Evolutionary conservation across 2,113 vertebrate species (phyloP), one percentile per base, ranked within the genome.

Genomic region (Perca flavescens): DNA sequence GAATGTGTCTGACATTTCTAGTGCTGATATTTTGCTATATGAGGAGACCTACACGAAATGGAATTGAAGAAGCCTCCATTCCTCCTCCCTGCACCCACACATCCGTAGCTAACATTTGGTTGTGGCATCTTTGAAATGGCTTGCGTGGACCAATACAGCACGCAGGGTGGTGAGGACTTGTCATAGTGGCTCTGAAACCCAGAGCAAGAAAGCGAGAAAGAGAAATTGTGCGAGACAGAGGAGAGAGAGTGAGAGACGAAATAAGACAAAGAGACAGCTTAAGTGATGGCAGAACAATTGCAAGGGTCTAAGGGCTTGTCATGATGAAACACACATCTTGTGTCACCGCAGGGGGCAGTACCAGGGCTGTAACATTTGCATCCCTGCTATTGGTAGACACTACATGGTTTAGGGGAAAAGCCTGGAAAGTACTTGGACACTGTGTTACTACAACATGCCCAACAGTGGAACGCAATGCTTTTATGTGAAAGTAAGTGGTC

Each of bases 1-100:
- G 77, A 85, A 77, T 61, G 77, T 79, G 73, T 86, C 88, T 89
- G 88, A 89, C 85, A 86, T 88, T 91, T 91, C 65, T 75, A 64
- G 52, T 4, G 1, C 31, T 86, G 65, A 72, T 80, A 67, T 87
- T 89, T 86, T 74, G 71, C 83, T 69, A 16, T 61, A 50, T 82
- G 86, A 69, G 71, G 40, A 87, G 69, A 80, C 74, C 77, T 36
- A 56, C 67, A 80, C 64, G 83, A 79, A 87, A 61, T 71, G 52
- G 49, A 87, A 71, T 46, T 58, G 69, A 76, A 77, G 56, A 74
- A 36, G 75, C 63, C 46, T 74, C 21, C 47, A 10, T 34, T 50
- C 68, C 22, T 61, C 57, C 50, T 72, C 34, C 28, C 43, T 19
- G 5, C 60, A 36, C 61, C 52, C 74, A 65, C 71, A 65, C 74